Evolutionary conservation across 2,797 vertebrate genomes (phyloP).

Genomic region (Falco berigora): DNA sequence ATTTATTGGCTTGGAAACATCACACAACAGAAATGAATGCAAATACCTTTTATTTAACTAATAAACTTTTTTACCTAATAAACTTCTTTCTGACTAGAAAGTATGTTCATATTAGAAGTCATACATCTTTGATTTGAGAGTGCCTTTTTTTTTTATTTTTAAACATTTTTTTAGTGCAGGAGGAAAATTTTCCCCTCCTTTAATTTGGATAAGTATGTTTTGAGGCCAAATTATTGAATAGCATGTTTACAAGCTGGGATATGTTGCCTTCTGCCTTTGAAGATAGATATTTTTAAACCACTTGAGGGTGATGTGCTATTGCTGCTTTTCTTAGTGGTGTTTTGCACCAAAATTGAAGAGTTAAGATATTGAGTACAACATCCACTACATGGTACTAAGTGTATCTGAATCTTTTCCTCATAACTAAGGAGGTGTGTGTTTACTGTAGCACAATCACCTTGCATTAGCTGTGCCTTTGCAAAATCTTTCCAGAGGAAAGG

Average conservation of each 20-base stretch:
- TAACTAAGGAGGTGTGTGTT: not conserved
- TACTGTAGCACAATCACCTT: not conserved
- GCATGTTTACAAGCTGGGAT: not conserved
- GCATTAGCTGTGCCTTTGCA: not conserved
- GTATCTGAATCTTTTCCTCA: not conserved
- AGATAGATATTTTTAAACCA: not conserved
- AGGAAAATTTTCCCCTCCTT: not conserved
- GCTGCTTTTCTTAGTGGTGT: not conserved
- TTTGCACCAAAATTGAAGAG: not conserved
- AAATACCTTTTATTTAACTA: not conserved
- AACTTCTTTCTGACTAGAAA: not conserved
- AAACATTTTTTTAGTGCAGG: not conserved
- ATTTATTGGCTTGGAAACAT: not conserved
- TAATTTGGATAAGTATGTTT: not conserved
- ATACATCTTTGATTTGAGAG: not conserved
- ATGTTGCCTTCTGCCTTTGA: not conserved
- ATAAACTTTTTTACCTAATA: not conserved
- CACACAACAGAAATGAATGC: not conserved
- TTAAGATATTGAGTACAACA: not conserved
- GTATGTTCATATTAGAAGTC: not conserved
- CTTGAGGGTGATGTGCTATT: not conserved
- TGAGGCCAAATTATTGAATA: not conserved
- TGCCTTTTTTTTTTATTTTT: not conserved
- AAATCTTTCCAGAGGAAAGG: not conserved
- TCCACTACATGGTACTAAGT: not conserved